These are phyloP conservation scores for Alaudala cheleensis DNA, from an alignment of 2,113 vertebrate species.

Conservation along the genomic window DNA sequence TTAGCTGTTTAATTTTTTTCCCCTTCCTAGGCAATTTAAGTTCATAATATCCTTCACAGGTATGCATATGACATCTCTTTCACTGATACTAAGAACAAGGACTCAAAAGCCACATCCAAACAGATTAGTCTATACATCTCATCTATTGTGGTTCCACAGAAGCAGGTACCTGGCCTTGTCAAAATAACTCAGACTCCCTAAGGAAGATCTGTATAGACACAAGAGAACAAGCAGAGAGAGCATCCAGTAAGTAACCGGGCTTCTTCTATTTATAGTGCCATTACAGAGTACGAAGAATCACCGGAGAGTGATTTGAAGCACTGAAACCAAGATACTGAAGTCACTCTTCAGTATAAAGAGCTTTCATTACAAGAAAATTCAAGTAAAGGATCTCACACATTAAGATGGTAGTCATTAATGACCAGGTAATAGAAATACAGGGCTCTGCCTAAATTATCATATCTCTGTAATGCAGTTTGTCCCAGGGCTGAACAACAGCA, in stretches of 20 bases:
- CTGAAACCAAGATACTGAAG: neutral
- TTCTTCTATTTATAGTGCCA: neutral
- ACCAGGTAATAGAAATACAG: neutral
- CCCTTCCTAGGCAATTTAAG: neutral
- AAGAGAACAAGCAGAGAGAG: neutral
- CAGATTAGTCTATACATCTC: neutral
- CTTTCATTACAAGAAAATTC: neutral
- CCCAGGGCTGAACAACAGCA: neutral
- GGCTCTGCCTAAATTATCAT: neutral
- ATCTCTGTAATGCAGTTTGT: neutral
- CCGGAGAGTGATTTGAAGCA: neutral
- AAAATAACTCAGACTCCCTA: neutral
- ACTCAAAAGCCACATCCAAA: neutral
- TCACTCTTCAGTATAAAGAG: neutral
- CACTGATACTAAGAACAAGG: neutral
- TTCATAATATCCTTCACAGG: neutral
- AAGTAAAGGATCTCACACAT: neutral
- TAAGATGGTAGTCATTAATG: neutral
- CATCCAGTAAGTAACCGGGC: neutral
- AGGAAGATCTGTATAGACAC: neutral
- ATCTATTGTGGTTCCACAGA: neutral
- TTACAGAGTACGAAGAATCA: neutral
- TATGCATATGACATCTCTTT: neutral
- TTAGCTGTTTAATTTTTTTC: neutral
- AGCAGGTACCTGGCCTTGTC: neutral